A percentile compares a stretch with the other conserved stretches of the same genome.
phyloP scores from a whole-genome alignment of 2,797 vertebrate species.

The Malurus leucopterus region DNA sequence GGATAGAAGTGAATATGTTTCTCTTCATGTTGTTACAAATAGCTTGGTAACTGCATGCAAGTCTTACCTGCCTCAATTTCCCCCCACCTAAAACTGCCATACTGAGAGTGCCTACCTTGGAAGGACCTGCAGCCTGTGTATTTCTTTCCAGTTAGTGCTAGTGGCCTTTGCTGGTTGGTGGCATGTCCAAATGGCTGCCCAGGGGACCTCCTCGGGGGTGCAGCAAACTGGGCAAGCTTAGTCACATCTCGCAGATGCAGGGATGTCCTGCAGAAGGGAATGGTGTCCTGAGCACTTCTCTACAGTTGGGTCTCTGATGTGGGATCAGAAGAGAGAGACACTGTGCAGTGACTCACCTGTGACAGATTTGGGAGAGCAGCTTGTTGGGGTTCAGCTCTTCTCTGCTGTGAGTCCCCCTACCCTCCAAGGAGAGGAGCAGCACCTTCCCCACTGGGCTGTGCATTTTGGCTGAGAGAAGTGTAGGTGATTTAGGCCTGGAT shows the following conservation, averaged over 20 bases:
- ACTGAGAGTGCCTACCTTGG: neutral
- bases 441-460: neutral
- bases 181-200: neutral
- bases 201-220: neutral
- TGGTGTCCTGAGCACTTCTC: rapidly evolving
- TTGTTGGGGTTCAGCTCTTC: neutral
- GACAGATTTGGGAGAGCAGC: neutral
- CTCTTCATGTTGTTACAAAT: rapidly evolving
- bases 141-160: neutral
- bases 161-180: neutral
- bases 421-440: neutral
- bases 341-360: neutral
- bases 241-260: neutral
- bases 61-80: neutral
- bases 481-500: neutral
- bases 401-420: neutral
- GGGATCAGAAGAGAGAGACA: neutral
- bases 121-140: neutral
- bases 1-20: neutral
- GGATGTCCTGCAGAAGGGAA: neutral
- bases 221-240: neutral
- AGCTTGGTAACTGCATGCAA: neutral
- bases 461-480: neutral
- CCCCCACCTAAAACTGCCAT: neutral
- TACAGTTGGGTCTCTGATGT: rapidly evolving